Base-by-base conservation (phyloP, 2,888 invertebrate genomes). In the Clusia tigrina region DNA sequence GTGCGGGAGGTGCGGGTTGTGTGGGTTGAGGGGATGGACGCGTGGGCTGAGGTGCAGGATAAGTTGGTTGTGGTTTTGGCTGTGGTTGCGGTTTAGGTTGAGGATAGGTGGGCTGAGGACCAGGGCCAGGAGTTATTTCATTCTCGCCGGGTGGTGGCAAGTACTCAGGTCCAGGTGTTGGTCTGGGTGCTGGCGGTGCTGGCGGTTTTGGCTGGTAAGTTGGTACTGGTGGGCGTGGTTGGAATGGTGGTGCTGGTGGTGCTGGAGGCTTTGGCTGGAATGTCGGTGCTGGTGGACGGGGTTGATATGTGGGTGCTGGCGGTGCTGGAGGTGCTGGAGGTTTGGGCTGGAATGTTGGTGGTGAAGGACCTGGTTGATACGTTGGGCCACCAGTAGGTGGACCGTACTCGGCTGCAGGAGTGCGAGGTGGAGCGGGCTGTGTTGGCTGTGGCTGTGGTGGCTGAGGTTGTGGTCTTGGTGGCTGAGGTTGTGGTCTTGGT, bases 321-420 rank as follows among this genome's bases (percentile, higher is more conserved):
- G 62, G 67, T 51, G 62, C 42, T 1, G 48, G 20, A 10, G 64
- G 17, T 60, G 60, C 15, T 58, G 58, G 12, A 52, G 68, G 48
- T 52, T 63, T 37, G 17, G 67, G 64, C 1, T 58, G 60, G 12
- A 48, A 22, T 1, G 56, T 61, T 32, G 67, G 67, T 51, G 63
- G 62, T 3, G 71, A 69, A n/a, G 70, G 70, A 2, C 71, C 71
- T 25, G 72, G 71, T 64, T 70, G 69, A 12, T 63, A 69, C 2
- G 68, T 67, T 10, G 62, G 68, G n/a, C n/a, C n/a, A n/a, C n/a
- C n/a, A n/a, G n/a, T n/a, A 37, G 32, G 32, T 12, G 65, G 65
- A 1, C 62, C 60, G 23, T 66, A 66, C 2, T 56, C 65, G 10
- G 69, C 60, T 22, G 65, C 37, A 6, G 70, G 68, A 2, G 69